Evolutionary conservation across 2,888 invertebrate species (phyloP).

Genomic region (Tetranychus piercei): DNA sequence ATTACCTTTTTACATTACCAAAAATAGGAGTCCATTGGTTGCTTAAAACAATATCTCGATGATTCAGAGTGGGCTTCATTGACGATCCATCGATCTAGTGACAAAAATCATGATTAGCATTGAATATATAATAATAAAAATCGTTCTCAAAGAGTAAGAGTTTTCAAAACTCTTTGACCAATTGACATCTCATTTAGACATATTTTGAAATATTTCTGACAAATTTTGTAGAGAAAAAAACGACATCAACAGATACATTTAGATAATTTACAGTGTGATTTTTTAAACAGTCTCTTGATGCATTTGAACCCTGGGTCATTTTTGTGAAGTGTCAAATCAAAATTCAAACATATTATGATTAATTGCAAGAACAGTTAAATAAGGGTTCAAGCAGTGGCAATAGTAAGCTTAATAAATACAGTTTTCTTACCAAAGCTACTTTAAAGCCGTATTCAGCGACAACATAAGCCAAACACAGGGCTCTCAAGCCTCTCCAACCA

Average conservation of each 20-base stretch:
- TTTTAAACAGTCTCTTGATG: too few relatives aligned
- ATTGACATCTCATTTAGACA: too few relatives aligned
- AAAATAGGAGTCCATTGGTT: conserved; percentile 8
- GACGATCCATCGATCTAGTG: neutral
- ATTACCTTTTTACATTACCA: neutral
- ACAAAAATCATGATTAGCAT: neutral
- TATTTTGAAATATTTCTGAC: neutral
- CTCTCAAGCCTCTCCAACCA: neutral
- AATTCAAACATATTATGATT: too few relatives aligned
- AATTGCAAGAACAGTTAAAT: too few relatives aligned
- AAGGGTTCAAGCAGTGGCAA: too few relatives aligned
- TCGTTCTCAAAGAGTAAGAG: too few relatives aligned
- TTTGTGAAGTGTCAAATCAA: too few relatives aligned
- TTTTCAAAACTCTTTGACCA: too few relatives aligned
- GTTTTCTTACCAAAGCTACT: neutral
- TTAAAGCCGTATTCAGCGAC: neutral
- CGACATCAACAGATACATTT: too few relatives aligned
- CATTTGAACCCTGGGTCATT: too few relatives aligned
- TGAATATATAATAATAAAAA: too few relatives aligned
- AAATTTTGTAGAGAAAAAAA: neutral
- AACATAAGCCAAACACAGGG: neutral
- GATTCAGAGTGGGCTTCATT: conserved; percentile 4
- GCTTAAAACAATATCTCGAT: neutral
- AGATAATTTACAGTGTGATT: too few relatives aligned
- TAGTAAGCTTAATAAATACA: neutral